Evolutionary conservation across 2,888 invertebrate genomes (phyloP).

Genomic region (Fissipunctia ypsillon): DNA sequence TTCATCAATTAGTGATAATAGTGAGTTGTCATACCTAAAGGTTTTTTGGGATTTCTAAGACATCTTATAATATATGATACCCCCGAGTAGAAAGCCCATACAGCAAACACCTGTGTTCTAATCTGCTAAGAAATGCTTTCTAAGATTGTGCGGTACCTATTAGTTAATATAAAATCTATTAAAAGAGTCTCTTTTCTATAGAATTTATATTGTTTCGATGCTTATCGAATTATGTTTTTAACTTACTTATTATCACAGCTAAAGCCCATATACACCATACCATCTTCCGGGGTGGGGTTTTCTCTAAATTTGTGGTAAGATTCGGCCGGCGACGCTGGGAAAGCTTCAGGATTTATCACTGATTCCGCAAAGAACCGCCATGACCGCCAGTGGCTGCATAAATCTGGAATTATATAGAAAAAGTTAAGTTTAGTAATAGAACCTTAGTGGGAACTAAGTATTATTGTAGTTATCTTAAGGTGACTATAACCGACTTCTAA

Average conservation of each 20-base stretch:
- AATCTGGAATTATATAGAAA: slow-evolving; percentile 77
- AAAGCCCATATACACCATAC: slow-evolving; percentile 87
- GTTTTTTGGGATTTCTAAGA: too few species aligned
- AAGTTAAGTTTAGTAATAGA: not conserved
- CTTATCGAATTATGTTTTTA: not conserved
- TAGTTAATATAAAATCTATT: not conserved
- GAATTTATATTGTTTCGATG: not conserved
- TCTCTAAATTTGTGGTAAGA: slow-evolving; percentile 90
- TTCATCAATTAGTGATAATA: too few species aligned
- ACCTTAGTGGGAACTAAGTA: too few species aligned
- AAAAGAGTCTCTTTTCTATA: not conserved
- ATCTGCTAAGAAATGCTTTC: too few species aligned
- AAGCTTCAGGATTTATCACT: slow-evolving; percentile 86
- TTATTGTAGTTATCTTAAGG: not conserved
- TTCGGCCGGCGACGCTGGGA: slow-evolving; percentile 90
- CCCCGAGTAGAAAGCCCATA: too few species aligned
- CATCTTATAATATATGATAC: too few species aligned
- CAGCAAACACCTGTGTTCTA: too few species aligned
- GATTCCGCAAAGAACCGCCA: slow-evolving; percentile 92
- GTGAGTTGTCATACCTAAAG: too few species aligned
- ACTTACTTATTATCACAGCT: slow-evolving; percentile 85
- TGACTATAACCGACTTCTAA: too few species aligned
- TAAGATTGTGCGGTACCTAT: too few species aligned
- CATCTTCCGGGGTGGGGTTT: slow-evolving; percentile 84
- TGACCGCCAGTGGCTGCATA: slow-evolving; percentile 91